Conservation (phyloP, 2,888 invertebrate species). For the Agriopis marginaria region DNA sequence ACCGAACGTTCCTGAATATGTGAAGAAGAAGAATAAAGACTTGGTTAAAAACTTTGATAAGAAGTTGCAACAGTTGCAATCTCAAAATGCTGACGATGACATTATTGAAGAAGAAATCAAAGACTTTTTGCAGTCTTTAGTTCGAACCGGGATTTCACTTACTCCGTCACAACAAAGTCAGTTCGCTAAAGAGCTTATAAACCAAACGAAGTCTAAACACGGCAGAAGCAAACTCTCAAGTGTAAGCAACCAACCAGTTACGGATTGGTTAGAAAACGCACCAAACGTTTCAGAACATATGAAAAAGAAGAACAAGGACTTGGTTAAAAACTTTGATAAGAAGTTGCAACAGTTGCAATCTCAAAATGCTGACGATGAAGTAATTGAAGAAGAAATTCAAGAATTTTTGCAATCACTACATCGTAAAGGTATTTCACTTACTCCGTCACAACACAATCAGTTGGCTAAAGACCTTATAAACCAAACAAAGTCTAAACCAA, state of each 20-base stretch:
- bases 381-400: slow-evolving; percentile 1
- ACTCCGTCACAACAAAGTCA: neutral
- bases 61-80: slow-evolving; percentile 1
- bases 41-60: neutral
- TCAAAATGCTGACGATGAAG: neutral
- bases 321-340: neutral
- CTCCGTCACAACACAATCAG: neutral
- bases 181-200: neutral
- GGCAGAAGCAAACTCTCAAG: too few species aligned
- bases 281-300: neutral
- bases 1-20: neutral
- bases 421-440: neutral
- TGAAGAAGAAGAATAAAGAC: neutral
- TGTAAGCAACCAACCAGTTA: neutral
- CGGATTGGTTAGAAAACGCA: neutral
- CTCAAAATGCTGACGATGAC: neutral
- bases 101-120: slow-evolving; percentile 1
- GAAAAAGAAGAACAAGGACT: neutral
- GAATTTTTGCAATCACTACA: neutral
- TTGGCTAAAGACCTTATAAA: neutral
- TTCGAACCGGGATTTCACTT: neutral
- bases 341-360: slow-evolving; percentile 1
- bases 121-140: neutral
- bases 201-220: neutral
- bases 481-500: neutral